These are phyloP conservation scores for Elysia crispata DNA, from an alignment of 2,888 invertebrate genomes.

Conservation along the genomic window DNA sequence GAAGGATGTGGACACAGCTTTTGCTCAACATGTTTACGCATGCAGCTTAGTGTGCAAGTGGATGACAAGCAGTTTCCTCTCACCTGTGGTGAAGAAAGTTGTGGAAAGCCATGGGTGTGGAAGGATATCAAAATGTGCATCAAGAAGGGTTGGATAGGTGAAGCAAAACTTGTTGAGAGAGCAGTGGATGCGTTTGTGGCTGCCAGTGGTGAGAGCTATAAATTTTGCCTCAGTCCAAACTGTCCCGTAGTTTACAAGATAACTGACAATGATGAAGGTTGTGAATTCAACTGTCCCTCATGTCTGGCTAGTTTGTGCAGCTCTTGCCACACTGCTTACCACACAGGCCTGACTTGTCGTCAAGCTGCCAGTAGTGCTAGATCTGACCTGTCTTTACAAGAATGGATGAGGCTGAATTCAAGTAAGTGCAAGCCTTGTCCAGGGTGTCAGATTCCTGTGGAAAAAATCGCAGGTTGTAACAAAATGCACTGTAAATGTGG, in stretches of 20 bases:
- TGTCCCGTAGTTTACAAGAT: conserved; percentile 68
- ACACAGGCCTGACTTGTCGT: conserved; percentile 66
- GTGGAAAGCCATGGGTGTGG: conserved; percentile 58
- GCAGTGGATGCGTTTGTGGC: conserved; percentile 60
- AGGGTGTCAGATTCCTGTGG: conserved; percentile 62
- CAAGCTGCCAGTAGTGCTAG: conserved; percentile 56
- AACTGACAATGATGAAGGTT: conserved; percentile 46
- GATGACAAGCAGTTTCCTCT: conserved; percentile 63
- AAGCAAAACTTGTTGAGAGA: conserved; percentile 52
- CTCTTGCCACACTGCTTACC: conserved; percentile 64
- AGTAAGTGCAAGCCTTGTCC: conserved; percentile 65
- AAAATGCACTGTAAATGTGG: conserved; percentile 68
- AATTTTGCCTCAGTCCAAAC: conserved; percentile 69
- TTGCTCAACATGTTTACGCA: conserved; percentile 63
- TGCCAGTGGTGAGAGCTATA: conserved; percentile 54
- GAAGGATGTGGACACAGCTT: conserved; percentile 72
- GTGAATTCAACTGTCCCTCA: conserved; percentile 57
- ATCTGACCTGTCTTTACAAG: conserved; percentile 52
- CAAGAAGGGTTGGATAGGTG: conserved; percentile 47
- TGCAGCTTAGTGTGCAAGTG: conserved; percentile 53
- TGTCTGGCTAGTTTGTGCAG: conserved; percentile 64
- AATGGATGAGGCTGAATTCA: conserved; percentile 60
- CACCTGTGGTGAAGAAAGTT: conserved; percentile 62
- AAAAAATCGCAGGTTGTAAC: conserved; percentile 70
- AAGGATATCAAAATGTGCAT: conserved; percentile 56